These are phyloP conservation scores for Chymomyza amoena DNA, from an alignment of 2,888 invertebrate species.

Conservation along the genomic window DNA sequence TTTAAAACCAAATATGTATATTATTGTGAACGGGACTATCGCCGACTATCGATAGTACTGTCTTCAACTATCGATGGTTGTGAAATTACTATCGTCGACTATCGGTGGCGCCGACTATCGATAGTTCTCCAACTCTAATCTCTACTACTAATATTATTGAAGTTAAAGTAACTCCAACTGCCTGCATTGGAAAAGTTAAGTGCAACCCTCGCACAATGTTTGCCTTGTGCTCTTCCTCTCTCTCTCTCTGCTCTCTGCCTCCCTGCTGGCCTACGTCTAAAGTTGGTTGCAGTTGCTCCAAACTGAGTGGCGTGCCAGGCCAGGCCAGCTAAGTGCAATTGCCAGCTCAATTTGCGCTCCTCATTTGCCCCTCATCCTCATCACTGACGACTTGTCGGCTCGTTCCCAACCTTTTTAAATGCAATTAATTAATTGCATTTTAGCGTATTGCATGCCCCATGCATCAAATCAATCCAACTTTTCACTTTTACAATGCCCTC, in stretches of 20 bases:
- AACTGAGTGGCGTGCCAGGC: not conserved
- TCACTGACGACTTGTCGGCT: not conserved
- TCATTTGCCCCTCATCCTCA: not conserved
- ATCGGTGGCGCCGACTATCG: too few species aligned
- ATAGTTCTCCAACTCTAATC: too few species aligned
- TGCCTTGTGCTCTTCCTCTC: not conserved
- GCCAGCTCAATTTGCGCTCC: not conserved
- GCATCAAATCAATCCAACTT: constrained; percentile 18
- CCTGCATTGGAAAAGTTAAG: too few species aligned
- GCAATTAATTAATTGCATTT: constrained; percentile 56
- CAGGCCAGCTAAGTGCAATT: constrained; percentile 2
- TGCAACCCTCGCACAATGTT: not conserved
- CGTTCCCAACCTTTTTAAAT: constrained; percentile 28
- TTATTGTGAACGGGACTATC: too few species aligned
- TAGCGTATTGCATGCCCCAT: constrained; percentile 6
- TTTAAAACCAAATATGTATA: too few species aligned
- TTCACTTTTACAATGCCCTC: constrained; percentile 13
- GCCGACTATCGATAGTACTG: too few species aligned
- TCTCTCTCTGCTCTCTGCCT: too few species aligned
- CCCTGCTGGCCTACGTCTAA: not conserved
- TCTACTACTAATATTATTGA: too few species aligned
- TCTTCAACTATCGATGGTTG: too few species aligned
- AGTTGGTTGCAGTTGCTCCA: not conserved
- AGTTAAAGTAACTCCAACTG: too few species aligned
- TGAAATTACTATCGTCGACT: too few species aligned